Conservation (phyloP, 2,113 vertebrate species). For the Emydocephalus ijimae region DNA sequence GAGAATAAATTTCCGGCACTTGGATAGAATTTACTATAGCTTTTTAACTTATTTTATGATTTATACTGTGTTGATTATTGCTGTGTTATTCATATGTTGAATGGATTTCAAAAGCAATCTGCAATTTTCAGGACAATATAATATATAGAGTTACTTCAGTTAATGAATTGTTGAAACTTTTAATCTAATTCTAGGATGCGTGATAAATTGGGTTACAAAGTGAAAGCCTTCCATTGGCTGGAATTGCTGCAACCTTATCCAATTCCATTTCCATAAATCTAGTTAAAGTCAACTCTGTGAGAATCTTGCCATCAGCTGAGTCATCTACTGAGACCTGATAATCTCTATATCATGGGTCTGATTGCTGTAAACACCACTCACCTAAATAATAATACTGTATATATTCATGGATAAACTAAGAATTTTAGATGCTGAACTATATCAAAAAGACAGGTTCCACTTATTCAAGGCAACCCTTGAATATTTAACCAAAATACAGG, state of each 20-base stretch:
- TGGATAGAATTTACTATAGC: not conserved
- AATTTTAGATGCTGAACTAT: not conserved
- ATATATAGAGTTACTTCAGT: not conserved
- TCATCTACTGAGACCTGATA: not conserved
- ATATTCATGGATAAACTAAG: not conserved
- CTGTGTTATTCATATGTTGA: not conserved
- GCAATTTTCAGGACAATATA: not conserved
- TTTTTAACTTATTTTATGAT: not conserved
- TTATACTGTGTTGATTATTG: not conserved
- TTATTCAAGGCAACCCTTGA: not conserved
- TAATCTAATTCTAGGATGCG: not conserved
- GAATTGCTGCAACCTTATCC: not conserved
- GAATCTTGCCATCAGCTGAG: not conserved
- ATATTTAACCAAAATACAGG: not conserved
- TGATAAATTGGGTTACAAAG: not conserved
- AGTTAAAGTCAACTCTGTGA: not conserved
- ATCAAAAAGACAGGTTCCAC: not conserved
- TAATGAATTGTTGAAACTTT: not conserved
- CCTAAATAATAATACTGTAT: not conserved
- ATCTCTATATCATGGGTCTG: not conserved
- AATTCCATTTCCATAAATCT: not conserved
- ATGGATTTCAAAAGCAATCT: not conserved
- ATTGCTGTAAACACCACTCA: not conserved
- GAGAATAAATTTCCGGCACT: not conserved
- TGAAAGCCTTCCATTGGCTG: not conserved